These are phyloP conservation scores for Drosophila sucinea DNA, from an alignment of 1,140 invertebrate species.

Conservation along the genomic window DNA sequence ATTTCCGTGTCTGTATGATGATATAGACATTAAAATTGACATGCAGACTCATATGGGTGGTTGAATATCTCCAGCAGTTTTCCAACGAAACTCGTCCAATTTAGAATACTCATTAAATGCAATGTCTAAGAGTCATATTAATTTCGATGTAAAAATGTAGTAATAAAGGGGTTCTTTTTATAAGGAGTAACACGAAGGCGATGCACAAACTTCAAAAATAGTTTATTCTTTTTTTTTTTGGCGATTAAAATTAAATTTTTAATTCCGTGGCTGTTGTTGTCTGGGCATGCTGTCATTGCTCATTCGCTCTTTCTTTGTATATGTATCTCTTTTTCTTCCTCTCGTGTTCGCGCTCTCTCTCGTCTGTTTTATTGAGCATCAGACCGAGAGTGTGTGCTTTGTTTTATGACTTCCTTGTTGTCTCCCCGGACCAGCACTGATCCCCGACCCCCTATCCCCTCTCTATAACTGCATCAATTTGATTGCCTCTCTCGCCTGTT, in stretches of 20 bases:
- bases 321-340: too few relatives aligned
- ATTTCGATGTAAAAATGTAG: too few relatives aligned
- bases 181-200: not conserved
- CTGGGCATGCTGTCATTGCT: conserved; percentile 42
- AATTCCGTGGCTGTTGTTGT: conserved; percentile 58
- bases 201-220: not conserved
- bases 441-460: not conserved
- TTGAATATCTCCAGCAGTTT: too few relatives aligned
- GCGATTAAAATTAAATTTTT: conserved; percentile 79
- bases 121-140: too few relatives aligned
- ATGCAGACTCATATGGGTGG: too few relatives aligned
- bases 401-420: conserved; percentile 76
- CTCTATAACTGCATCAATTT: conserved; percentile 18
- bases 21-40: too few relatives aligned
- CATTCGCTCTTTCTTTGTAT: conserved; percentile 1
- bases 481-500: conserved; percentile 54
- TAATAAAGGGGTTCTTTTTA: conserved; percentile 15
- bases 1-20: too few relatives aligned
- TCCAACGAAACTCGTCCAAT: too few relatives aligned
- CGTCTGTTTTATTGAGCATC: conserved; percentile 54
- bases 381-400: conserved; percentile 39
- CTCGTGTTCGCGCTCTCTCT: not conserved
- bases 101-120: too few relatives aligned
- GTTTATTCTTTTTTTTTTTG: conserved; percentile 65
- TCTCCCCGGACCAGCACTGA: conserved; percentile 1